Percentiles rank a stretch among this genome's conserved stretches.
Conservation (phyloP, 2,797 vertebrate species). For the Oreortyx pictus region DNA sequence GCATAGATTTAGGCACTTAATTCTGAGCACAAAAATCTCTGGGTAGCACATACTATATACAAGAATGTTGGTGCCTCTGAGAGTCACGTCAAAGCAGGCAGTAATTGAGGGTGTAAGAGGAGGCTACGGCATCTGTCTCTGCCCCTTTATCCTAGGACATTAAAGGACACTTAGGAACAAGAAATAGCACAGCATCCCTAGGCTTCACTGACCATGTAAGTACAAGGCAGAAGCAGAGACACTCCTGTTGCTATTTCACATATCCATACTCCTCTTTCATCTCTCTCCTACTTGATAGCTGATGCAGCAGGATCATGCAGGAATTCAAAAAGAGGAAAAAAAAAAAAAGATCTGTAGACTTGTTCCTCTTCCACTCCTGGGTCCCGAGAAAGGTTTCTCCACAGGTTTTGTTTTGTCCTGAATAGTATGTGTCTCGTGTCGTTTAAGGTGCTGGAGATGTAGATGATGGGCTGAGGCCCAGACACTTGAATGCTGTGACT, state of each 20-base stretch:
- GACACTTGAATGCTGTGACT: neutral
- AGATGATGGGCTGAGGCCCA: neutral
- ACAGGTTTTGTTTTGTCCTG: neutral
- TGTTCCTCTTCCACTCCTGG: neutral
- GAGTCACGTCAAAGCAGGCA: neutral
- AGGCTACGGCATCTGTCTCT: neutral
- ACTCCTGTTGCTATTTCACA: neutral
- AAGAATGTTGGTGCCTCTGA: neutral
- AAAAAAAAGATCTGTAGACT: accelerated
- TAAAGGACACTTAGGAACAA: neutral
- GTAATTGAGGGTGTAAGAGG: neutral
- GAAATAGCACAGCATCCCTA: neutral
- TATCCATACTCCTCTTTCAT: neutral
- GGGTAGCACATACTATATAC: neutral
- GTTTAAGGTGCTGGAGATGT: neutral
- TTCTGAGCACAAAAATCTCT: neutral
- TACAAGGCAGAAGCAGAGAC: neutral
- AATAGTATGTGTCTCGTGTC: neutral
- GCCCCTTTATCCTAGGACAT: accelerated
- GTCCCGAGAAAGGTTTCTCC: neutral
- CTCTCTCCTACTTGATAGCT: neutral
- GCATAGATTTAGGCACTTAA: neutral
- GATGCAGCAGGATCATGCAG: neutral
- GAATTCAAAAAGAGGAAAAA: neutral
- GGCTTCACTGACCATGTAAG: neutral